These are phyloP conservation scores for Falcaria lacertinaria DNA, from an alignment of 2,888 invertebrate genomes.

Conservation along the genomic window DNA sequence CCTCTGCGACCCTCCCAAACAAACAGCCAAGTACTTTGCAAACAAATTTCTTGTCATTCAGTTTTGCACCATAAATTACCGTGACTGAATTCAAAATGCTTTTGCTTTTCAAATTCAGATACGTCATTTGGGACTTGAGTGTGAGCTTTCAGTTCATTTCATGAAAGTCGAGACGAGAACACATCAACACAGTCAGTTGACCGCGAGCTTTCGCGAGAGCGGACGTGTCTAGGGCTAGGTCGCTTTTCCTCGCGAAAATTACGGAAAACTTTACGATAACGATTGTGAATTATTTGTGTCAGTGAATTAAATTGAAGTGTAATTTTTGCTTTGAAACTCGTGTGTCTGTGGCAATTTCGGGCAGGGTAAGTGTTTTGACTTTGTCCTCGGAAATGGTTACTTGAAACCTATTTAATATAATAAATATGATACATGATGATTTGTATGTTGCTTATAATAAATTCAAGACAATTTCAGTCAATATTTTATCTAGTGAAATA, in stretches of 20 bases:
- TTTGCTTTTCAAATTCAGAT: constrained; percentile 20
- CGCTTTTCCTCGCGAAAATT: constrained; percentile 14
- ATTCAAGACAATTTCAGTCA: too few relatives aligned
- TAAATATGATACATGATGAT: too few relatives aligned
- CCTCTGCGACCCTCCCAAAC: constrained; percentile 79
- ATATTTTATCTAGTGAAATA: too few relatives aligned
- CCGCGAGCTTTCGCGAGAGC: constrained; percentile 71
- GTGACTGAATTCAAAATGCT: constrained; percentile 10
- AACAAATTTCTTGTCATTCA: constrained; percentile 43
- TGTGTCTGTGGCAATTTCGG: not conserved
- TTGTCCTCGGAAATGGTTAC: too few relatives aligned
- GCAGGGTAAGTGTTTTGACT: not conserved
- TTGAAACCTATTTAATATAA: too few relatives aligned
- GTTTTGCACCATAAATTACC: constrained; percentile 11
- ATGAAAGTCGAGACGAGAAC: constrained; percentile 68
- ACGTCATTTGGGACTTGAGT: constrained; percentile 31
- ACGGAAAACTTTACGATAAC: constrained; percentile 64
- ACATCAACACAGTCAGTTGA: constrained; percentile 65
- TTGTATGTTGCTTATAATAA: too few relatives aligned
- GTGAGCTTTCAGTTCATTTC: constrained; percentile 71
- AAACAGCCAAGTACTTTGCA: constrained; percentile 74
- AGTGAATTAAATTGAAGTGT: constrained; percentile 9
- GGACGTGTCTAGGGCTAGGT: constrained; percentile 32
- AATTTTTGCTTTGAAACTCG: not conserved
- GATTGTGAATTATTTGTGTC: constrained; percentile 14